A percentile compares a stretch with the other conserved stretches of the same genome.
phyloP scores from a whole-genome alignment of 2,113 vertebrate genomes.

The Maccullochella peelii region DNA sequence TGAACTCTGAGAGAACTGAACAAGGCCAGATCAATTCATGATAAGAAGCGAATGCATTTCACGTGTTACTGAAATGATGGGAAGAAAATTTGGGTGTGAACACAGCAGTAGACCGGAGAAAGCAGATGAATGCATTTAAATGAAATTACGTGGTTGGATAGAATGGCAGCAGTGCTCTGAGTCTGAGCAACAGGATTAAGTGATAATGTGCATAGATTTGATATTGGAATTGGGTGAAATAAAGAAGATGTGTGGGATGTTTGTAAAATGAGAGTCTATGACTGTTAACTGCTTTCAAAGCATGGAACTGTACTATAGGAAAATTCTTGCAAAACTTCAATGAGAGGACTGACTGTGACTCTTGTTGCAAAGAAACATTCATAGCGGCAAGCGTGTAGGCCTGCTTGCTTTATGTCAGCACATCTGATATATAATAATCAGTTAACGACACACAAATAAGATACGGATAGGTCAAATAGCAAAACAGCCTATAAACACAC shows the following conservation, averaged over 20 bases:
- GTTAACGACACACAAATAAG: too few relatives aligned
- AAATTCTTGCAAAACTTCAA: not conserved
- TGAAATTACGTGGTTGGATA: conserved; percentile 30
- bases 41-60: not conserved
- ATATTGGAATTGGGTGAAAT: conserved; percentile 6
- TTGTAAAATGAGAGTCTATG: conserved; percentile 6
- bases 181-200: not conserved
- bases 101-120: not conserved
- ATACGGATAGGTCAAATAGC: too few relatives aligned
- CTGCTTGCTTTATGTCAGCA: too few relatives aligned
- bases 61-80: not conserved
- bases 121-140: not conserved
- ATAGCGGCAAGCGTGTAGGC: too few relatives aligned
- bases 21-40: too few relatives aligned
- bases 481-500: too few relatives aligned
- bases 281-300: conserved; percentile 1
- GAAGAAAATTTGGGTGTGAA: not conserved
- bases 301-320: not conserved
- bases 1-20: conserved; percentile 9
- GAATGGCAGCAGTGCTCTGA: not conserved
- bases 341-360: too few relatives aligned
- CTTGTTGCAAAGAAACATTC: too few relatives aligned
- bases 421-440: too few relatives aligned
- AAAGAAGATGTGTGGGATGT: not conserved
- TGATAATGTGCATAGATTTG: conserved; percentile 1